phyloP scores from a whole-genome alignment of 1,140 invertebrate genomes.

The Marisa cornuarietis region DNA sequence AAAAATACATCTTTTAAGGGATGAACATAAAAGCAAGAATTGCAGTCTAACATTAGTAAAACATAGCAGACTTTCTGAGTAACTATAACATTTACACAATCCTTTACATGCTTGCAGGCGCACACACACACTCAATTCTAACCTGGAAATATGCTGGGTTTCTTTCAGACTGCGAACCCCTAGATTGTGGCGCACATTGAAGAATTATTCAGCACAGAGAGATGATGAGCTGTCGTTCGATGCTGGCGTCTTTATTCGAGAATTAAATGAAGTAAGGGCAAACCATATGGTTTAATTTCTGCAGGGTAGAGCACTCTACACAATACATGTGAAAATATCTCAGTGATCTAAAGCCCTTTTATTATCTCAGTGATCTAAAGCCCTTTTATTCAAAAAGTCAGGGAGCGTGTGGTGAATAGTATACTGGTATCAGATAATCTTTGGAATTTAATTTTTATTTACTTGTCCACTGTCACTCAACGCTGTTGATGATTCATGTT shows the following conservation, averaged over 20 bases:
- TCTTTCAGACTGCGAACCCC: slow-evolving; percentile 1
- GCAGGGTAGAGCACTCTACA: neutral
- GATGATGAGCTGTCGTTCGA: slow-evolving; percentile 30
- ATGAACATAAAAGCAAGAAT: neutral
- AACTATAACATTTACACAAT: neutral
- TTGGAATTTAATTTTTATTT: neutral
- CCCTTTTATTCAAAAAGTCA: neutral
- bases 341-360: too few relatives aligned
- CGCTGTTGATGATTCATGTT: neutral
- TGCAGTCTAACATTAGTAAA: neutral
- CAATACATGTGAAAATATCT: neutral
- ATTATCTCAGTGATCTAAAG: too few relatives aligned
- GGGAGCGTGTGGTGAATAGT: neutral
- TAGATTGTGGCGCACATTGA: slow-evolving; percentile 21
- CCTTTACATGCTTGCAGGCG: too few relatives aligned
- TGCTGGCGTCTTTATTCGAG: slow-evolving; percentile 32
- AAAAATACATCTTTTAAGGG: neutral
- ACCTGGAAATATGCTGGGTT: neutral
- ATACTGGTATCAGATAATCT: neutral
- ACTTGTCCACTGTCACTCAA: neutral
- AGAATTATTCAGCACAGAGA: slow-evolving; percentile 26
- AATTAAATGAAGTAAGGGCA: slow-evolving; percentile 25
- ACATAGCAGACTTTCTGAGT: neutral
- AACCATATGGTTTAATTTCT: neutral
- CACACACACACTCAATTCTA: neutral